A percentile compares a stretch with the other conserved stretches of the same genome.
Evolutionary conservation across 2,888 invertebrate species (phyloP).

Genomic region (Drosophila birchii): DNA sequence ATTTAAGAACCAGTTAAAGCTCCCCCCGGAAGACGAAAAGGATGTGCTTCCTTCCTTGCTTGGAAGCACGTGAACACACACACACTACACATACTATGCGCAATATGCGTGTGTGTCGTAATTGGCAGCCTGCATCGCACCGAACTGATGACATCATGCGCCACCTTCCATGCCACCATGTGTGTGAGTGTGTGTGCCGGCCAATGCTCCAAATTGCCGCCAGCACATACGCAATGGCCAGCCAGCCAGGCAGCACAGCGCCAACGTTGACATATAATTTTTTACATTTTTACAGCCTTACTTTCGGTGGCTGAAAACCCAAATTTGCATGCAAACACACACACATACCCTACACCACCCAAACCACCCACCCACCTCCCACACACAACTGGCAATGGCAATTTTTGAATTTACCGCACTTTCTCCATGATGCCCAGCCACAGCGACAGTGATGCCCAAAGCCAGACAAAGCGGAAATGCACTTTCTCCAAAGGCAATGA

Average conservation of each 20-base stretch:
- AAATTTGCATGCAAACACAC: slow-evolving; percentile 26
- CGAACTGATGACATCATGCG: slow-evolving; percentile 71
- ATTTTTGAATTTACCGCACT: slow-evolving; percentile 14
- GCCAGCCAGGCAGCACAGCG: slow-evolving; percentile 25
- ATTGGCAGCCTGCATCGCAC: slow-evolving; percentile 62
- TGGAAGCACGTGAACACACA: slow-evolving; percentile 22
- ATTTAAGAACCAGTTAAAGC: neutral
- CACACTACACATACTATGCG: neutral
- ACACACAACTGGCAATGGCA: neutral
- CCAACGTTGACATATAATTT: slow-evolving; percentile 51
- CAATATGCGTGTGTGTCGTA: slow-evolving; percentile 58
- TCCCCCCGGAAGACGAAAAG: neutral
- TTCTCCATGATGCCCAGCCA: neutral
- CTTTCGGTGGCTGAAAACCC: slow-evolving; percentile 8
- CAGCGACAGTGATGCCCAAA: slow-evolving; percentile 7
- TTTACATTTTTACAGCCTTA: slow-evolving; percentile 11
- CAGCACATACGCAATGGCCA: slow-evolving; percentile 43
- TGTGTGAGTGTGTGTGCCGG: slow-evolving; percentile 40
- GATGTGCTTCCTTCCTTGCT: neutral
- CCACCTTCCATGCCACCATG: slow-evolving; percentile 43
- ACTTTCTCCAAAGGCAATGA: neutral
- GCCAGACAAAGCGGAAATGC: neutral
- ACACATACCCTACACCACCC: neutral
- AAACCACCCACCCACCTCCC: neutral
- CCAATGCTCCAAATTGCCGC: slow-evolving; percentile 63